Evolutionary conservation across 2,888 invertebrate species (phyloP).

Genomic region (Xylocampa areola): DNA sequence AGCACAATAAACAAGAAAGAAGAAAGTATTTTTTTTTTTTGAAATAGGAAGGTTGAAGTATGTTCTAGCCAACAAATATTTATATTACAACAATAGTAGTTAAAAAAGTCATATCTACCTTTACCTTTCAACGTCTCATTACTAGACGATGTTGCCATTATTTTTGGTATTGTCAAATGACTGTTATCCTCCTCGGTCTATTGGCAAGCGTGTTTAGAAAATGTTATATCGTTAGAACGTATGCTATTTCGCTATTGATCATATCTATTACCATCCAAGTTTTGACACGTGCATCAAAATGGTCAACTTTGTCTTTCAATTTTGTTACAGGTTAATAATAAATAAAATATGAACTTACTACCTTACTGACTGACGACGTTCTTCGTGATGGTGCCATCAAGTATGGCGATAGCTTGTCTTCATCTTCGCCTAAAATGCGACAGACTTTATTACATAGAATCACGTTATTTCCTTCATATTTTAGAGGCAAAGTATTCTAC

Average conservation of each 20-base stretch:
- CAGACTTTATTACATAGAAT: slow-evolving; percentile 48
- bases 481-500: slow-evolving; percentile 12
- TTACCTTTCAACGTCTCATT: slow-evolving; percentile 94
- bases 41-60: too few relatives aligned
- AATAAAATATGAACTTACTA: slow-evolving; percentile 37
- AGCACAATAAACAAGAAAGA: neutral
- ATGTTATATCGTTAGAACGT: slow-evolving; percentile 4
- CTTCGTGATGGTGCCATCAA: slow-evolving; percentile 81
- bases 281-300: too few relatives aligned
- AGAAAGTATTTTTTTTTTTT: neutral
- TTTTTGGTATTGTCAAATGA: slow-evolving; percentile 93
- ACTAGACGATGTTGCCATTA: slow-evolving; percentile 93
- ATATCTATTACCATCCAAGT: too few relatives aligned
- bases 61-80: neutral
- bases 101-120: slow-evolving; percentile 68
- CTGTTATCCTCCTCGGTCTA: slow-evolving; percentile 90
- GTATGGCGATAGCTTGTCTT: slow-evolving; percentile 84
- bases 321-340: too few relatives aligned
- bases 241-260: neutral
- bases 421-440: slow-evolving; percentile 80
- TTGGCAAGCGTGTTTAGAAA: slow-evolving; percentile 67
- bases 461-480: slow-evolving; percentile 17
- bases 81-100: neutral
- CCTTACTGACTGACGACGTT: slow-evolving; percentile 82
- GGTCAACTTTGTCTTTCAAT: too few relatives aligned